Base-by-base conservation (phyloP, 1,140 invertebrate species). In the Brachionus rotundiformis region DNA sequence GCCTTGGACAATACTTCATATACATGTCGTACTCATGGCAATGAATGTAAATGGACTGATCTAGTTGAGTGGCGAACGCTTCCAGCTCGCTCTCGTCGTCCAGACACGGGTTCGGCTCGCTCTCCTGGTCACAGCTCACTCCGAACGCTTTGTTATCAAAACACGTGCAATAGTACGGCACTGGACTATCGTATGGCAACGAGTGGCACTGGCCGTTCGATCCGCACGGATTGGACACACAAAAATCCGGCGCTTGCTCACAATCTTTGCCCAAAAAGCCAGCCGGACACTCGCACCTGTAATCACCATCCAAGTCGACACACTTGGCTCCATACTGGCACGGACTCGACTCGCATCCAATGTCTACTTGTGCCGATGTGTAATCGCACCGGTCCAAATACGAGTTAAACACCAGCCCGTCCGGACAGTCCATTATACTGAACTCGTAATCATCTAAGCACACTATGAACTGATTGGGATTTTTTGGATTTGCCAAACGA, bases 361-460 rank as follows among this genome's bases (percentile, higher is more conserved):
- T 6, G 29, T 41, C n/a, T 6, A 36, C 31, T n/a, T 23, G 23
- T 2, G 54, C 76, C n/a, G 29, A 1, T 16, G 44, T 79, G 47
- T 54, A 54, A 39, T 79, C 76, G 36, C 76, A 79, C 44, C 76
- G 8, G 16, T 79, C 76, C 29, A 79, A 63, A 54, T 54, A 79
- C 19, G 25, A 19, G 47, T 79, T 79, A 39, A 79, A 79, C 19
- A 79, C 54, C 10, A 59, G 31, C 1, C 27, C 27, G n/a, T 79
- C 76, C 23, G 76, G 76, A 63, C 76, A 79, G 27, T 79, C 54
- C 47, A 59, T 79, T 0, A 79, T 54, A 1, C 8, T 54, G 10
- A 59, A 79, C n/a, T 59, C 29, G 2, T 13, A 23, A n/a, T 79
- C 47, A 4, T 63, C 76, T 2, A 79, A 23, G 33, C 76, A 79